These are phyloP conservation scores for Drosophila anomalata DNA, from an alignment of 2,888 invertebrate species.

Conservation along the genomic window DNA sequence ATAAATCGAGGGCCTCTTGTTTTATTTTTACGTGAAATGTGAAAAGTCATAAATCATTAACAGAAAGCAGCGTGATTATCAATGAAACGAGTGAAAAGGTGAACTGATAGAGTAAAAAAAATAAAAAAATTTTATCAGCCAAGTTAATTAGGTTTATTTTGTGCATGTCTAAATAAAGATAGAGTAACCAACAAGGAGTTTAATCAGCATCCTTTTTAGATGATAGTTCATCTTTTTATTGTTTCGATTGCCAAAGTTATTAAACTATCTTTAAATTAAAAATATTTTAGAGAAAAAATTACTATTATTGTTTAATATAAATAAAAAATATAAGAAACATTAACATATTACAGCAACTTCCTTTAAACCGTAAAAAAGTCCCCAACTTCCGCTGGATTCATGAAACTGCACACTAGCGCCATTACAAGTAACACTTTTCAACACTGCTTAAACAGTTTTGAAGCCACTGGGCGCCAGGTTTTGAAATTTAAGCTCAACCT, in stretches of 20 bases:
- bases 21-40: slow-evolving; percentile 19
- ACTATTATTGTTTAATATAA: no score
- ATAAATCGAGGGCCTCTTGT: slow-evolving; percentile 48
- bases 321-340: no score
- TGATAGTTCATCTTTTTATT: neutral
- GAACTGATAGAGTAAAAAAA: neutral
- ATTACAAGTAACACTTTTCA: neutral
- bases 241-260: no score
- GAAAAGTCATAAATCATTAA: slow-evolving; percentile 18
- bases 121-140: neutral
- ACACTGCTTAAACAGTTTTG: slow-evolving; percentile 39
- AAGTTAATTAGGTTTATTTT: neutral
- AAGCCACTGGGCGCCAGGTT: slow-evolving; percentile 14
- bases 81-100: slow-evolving; percentile 1
- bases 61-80: slow-evolving; percentile 15
- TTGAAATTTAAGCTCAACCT: neutral
- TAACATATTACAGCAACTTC: no score
- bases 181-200: neutral
- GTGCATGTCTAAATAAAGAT: neutral
- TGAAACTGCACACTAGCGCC: neutral
- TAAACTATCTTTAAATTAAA: no score
- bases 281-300: no score
- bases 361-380: no score
- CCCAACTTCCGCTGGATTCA: neutral
- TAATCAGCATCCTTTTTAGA: neutral